Base-by-base conservation (phyloP, 2,797 vertebrate genomes). In the Odontamblyopus lacepedii region DNA sequence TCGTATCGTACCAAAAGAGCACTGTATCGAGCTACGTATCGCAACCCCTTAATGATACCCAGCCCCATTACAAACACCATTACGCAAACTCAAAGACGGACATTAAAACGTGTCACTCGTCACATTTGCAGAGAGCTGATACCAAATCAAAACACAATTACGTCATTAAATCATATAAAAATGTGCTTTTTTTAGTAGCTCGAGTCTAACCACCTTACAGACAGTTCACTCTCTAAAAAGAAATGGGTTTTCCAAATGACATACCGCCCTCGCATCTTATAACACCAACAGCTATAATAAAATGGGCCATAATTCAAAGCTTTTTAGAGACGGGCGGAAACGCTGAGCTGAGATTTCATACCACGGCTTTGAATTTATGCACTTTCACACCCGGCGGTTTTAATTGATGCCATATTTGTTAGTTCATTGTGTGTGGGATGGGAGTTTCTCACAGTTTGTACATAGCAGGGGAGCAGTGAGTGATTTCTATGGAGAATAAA, bases 391-490 rank as follows among this genome's bases (percentile, higher is more conserved):
- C 64, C 85, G 72, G 72, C 77, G 4, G 6, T 35, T 89, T 87
- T 89, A 89, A 91, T 86, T 87, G 75, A 60, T 68, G 18, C 80
- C 83, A 86, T 72, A 85, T 81, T 84, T 83, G 76, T 85, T 48
- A 73, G 73, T 70, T 75, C 63, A 23, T 71, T 76, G 57, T 74
- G 41, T 53, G 75, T 75, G 83, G 78, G 78, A 81, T 75, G 70
- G 57, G 57, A 70, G 72, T 86, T 76, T 71, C 15, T 51, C 18
- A 41, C 62, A 44, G 68, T 68, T 7, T n/a, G 30, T 11, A 67
- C 68, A 62, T 62, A 69, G 30, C 61, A n/a, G 19, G 16, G 6
- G 16, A 13, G 15, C 1, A 16, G 13, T 5, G 13, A 16, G 13
- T 78, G 77, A 84, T 78, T 74, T 70, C 69, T 18, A 18, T 18